A percentile compares a stretch with the other conserved stretches of the same genome.
Evolutionary conservation across 1,140 invertebrate species (phyloP).

Genomic region (Halesus radiatus): DNA sequence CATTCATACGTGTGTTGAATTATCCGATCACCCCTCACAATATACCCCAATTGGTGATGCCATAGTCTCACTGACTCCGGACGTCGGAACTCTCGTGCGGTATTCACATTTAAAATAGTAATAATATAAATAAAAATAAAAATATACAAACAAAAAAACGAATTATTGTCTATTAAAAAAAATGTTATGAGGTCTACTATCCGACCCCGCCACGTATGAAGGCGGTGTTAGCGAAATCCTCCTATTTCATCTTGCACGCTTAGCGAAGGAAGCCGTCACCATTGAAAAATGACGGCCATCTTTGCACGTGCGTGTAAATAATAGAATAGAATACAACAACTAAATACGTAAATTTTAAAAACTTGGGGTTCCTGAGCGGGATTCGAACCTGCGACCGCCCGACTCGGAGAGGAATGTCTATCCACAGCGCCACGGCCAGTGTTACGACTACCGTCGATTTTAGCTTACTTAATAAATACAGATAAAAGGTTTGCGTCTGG

Average conservation of each 20-base stretch:
- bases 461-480: neutral
- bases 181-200: constrained; percentile 47
- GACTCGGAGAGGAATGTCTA: neutral
- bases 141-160: no score
- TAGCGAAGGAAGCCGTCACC: constrained; percentile 8
- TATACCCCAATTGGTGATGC: no score
- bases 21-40: no score
- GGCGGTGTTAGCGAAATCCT: constrained; percentile 49
- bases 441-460: neutral
- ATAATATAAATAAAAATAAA: no score
- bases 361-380: neutral
- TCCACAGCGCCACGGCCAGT: constrained; percentile 3
- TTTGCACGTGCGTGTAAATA: constrained; percentile 28
- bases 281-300: neutral
- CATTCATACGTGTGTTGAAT: no score
- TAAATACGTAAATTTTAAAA: neutral
- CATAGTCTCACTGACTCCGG: no score
- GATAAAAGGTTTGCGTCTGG: constrained; percentile 24
- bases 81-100: no score
- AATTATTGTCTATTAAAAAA: neutral
- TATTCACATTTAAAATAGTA: no score
- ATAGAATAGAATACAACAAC: neutral
- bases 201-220: constrained; percentile 40
- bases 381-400: constrained; percentile 18
- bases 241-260: constrained; percentile 34